Conservation (phyloP, 2,888 invertebrate species). For the Drosophila neutralis region DNA sequence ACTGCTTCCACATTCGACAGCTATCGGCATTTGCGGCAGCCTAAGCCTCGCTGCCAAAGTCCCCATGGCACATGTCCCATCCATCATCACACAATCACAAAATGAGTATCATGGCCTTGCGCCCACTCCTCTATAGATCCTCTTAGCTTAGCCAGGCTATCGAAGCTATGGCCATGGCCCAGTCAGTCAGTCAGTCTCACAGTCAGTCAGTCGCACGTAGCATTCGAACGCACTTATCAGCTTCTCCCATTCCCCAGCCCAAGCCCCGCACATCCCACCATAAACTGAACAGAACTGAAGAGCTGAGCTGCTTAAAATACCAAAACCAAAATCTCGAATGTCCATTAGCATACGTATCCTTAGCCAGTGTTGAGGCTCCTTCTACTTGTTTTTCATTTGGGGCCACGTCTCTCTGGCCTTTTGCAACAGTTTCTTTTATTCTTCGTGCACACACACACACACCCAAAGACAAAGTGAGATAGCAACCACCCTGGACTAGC, state of each 20-base stretch:
- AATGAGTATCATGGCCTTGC: conserved; percentile 74
- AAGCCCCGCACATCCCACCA: conserved; percentile 41
- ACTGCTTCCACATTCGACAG: conserved; percentile 44
- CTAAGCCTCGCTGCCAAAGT: conserved; percentile 43
- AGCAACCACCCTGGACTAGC: conserved; percentile 52
- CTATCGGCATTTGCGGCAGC: conserved; percentile 64
- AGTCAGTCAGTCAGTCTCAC: conserved; percentile 24
- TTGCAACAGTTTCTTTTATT: conserved; percentile 53
- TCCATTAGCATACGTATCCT: conserved; percentile 79
- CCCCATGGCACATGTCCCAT: conserved; percentile 73
- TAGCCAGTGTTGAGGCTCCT: conserved; percentile 24
- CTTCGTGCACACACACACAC: conserved; percentile 38
- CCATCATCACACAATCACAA: conserved; percentile 82
- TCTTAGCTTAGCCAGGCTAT: conserved; percentile 22
- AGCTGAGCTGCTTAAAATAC: conserved; percentile 76
- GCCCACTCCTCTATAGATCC: conserved; percentile 2
- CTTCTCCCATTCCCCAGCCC: conserved; percentile 31
- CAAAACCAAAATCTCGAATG: conserved; percentile 81
- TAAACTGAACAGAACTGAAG: conserved; percentile 47
- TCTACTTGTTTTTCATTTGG: conserved; percentile 14
- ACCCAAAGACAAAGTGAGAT: conserved; percentile 2
- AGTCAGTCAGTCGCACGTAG: conserved; percentile 61
- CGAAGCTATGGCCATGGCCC: conserved; percentile 52
- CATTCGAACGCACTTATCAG: conserved; percentile 81
- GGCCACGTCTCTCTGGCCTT: conserved; percentile 59